Evolutionary conservation across 1,140 invertebrate species (phyloP).

Genomic region (Heterodera schachtii): DNA sequence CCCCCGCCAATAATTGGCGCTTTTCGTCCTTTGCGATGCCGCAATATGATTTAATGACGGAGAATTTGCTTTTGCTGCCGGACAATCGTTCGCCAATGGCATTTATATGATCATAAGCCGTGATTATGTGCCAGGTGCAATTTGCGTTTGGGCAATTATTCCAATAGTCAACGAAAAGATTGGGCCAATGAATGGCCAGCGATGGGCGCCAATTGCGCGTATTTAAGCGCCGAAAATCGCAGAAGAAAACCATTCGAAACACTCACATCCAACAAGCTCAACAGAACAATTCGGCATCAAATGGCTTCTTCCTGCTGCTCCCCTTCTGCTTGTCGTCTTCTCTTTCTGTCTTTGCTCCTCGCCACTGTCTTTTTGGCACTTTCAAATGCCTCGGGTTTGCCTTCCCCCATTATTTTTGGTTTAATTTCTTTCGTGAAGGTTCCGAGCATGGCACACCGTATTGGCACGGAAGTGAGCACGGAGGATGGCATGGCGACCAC

Average conservation of each 20-base stretch:
- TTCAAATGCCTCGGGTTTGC: not conserved
- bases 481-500: slow-evolving; percentile 28
- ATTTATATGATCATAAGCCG: not conserved
- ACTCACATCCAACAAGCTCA: not conserved
- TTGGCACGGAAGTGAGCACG: slow-evolving; percentile 21
- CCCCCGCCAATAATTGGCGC: not conserved
- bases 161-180: not conserved
- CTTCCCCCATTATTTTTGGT: not conserved
- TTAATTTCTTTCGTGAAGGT: slow-evolving; percentile 4
- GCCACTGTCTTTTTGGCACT: not conserved
- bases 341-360: not conserved
- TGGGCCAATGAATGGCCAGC: not conserved
- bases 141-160: not conserved
- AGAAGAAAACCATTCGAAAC: not conserved
- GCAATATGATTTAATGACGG: not conserved
- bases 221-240: not conserved
- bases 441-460: slow-evolving; percentile 32
- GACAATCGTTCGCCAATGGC: not conserved
- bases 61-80: too few relatives aligned
- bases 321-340: not conserved
- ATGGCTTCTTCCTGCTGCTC: not conserved
- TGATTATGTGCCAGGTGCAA: not conserved
- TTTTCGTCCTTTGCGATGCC: not conserved
- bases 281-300: not conserved
- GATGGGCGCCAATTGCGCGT: not conserved